Base-by-base conservation (phyloP, 37 sponge, comb jelly and placozoan species). In the Cliona cf. orientalis region DNA sequence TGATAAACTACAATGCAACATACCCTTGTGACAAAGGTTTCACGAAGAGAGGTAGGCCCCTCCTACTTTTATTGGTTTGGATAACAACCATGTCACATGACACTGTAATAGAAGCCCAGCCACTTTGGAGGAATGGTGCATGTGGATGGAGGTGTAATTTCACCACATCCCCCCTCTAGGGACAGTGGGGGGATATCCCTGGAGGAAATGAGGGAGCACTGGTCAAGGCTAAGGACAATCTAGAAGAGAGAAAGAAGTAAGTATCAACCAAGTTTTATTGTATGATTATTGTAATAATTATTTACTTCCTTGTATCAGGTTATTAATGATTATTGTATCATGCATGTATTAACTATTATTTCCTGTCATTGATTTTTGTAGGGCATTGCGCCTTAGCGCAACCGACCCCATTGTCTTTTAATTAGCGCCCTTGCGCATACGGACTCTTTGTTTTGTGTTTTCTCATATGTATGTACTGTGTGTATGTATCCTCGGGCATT, bases 151-250 rank as follows among this genome's bases (percentile, higher is more conserved):
- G 29, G 17, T 29, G 19, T 71, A 46, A 46, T 2, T 45, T 28
- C 46, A 28, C 37, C 9, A 19, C n/a, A 29, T 25, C 62, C 9
- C 9, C 14, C 9, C 53, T 19, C 53, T 49, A 14, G 9, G 53
- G 53, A 9, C 53, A 49, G 53, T 49, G 53, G 53, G 14, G 53
- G 14, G 53, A 49, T 49, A 14, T 49, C 53, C 14, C 14, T 14
- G 53, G 89, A 87, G 61, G 95, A 94, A 39, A 71, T 94, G 49
- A 82, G 74, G 42, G 79, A 87, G 72, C 80, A 17, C 56, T 90
- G 46, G 80, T 87, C 26, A 86, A 78, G 59, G 66, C 64, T 2
- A 94, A 91, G 76, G 88, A 94, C 12, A 80, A 80, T 1, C 17
- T 90, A 66, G 95, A 91, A 25, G 75, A 69, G 66, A 57, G 23